A percentile compares a stretch with the other conserved stretches of the same genome.
Evolutionary conservation across 2,888 invertebrate species (phyloP).

Genomic region (Calliopum simillimum): DNA sequence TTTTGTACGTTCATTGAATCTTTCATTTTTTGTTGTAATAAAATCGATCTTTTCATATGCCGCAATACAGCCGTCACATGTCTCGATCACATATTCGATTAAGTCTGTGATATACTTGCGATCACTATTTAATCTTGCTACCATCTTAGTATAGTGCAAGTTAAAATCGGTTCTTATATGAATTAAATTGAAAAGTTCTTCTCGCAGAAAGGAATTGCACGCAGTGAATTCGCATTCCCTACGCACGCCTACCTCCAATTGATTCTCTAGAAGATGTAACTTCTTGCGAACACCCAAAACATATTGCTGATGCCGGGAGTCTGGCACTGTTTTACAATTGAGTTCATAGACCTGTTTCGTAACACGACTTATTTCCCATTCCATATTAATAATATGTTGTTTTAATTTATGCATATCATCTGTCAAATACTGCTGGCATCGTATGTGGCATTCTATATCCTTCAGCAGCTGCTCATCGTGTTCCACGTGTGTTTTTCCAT

Average conservation of each 20-base stretch:
- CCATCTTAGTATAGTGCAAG: constrained; percentile 61
- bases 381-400: constrained; percentile 56
- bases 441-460: constrained; percentile 59
- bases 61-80: constrained; percentile 63
- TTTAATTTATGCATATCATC: constrained; percentile 59
- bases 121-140: constrained; percentile 61
- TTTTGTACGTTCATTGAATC: constrained; percentile 58
- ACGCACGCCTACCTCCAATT: constrained; percentile 60
- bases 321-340: constrained; percentile 61
- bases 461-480: constrained; percentile 53
- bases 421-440: constrained; percentile 60
- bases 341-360: constrained; percentile 61
- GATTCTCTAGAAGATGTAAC: constrained; percentile 61
- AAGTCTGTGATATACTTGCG: constrained; percentile 64
- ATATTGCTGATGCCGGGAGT: constrained; percentile 60
- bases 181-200: constrained; percentile 58
- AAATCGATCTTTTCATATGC: constrained; percentile 62
- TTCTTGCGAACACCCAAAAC: constrained; percentile 56
- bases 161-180: constrained; percentile 62
- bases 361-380: constrained; percentile 59
- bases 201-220: constrained; percentile 56
- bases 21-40: constrained; percentile 54
- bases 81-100: constrained; percentile 62
- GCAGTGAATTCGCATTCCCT: constrained; percentile 62
- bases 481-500: constrained; percentile 54